phyloP scores from a whole-genome alignment of 1,140 invertebrate species.

The Caenorhabditis inopinata region DNA sequence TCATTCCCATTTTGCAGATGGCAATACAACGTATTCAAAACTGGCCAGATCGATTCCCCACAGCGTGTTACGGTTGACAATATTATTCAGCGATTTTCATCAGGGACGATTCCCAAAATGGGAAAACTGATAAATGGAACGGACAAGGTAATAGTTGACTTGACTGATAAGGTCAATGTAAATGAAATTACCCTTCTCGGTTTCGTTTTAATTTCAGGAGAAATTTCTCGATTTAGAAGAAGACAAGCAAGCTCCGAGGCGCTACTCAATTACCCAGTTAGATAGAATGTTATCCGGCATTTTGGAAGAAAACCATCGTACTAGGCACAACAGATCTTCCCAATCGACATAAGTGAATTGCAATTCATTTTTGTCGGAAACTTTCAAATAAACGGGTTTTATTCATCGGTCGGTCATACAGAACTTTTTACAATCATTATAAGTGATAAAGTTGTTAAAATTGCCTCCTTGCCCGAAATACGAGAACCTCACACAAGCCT shows the following conservation, averaged over 20 bases:
- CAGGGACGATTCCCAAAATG: not conserved
- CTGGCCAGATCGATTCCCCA: constrained; percentile 55
- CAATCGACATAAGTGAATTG: not conserved
- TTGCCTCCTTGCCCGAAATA: constrained; percentile 47
- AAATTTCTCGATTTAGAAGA: not conserved
- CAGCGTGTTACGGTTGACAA: constrained; percentile 60
- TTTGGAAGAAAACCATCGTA: not conserved
- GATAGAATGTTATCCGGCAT: constrained; percentile 1
- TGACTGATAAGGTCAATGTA: no score
- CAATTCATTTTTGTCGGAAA: not conserved
- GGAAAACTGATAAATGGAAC: not conserved
- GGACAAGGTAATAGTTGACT: not conserved
- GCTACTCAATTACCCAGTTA: constrained; percentile 4
- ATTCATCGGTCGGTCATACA: constrained; percentile 9
- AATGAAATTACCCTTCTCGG: no score
- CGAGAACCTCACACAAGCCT: constrained; percentile 45
- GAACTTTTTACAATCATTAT: constrained; percentile 43
- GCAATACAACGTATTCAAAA: constrained; percentile 66
- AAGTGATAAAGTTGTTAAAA: constrained; percentile 47
- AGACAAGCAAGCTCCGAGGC: not conserved
- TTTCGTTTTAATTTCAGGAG: not conserved
- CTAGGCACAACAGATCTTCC: constrained; percentile 5
- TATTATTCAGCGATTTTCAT: constrained; percentile 40
- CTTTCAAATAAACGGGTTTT: not conserved
- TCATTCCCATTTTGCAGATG: constrained; percentile 38